A percentile compares a stretch with the other conserved stretches of the same genome.
These are phyloP conservation scores for Carlito syrichta DNA, from an alignment of 2,113 vertebrate species.

Conservation along the genomic window DNA sequence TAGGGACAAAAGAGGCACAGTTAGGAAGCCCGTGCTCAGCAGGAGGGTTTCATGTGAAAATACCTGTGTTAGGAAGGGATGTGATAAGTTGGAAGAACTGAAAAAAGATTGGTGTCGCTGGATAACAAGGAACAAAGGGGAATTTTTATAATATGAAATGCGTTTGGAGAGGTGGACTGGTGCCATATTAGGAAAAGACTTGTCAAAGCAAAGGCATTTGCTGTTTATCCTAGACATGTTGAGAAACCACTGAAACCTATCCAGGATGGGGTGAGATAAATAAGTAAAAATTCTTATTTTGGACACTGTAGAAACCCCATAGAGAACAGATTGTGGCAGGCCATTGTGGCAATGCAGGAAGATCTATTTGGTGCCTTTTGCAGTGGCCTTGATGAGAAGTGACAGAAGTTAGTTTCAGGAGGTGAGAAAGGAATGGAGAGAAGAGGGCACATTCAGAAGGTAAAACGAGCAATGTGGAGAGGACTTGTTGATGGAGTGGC, in stretches of 20 bases:
- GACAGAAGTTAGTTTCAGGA: background rate
- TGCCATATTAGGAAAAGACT: background rate
- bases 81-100: background rate
- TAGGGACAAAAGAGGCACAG: accelerated
- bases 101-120: background rate
- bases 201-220: background rate
- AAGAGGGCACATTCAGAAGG: background rate
- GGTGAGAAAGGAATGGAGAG: background rate
- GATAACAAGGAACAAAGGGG: background rate
- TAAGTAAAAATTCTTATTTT: background rate
- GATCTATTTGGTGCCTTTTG: background rate
- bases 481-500: no score
- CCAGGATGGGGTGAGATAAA: background rate
- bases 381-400: background rate
- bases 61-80: background rate
- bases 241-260: background rate
- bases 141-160: background rate
- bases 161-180: background rate
- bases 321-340: no score
- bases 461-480: no score
- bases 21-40: accelerated
- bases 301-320: no score
- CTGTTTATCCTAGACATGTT: background rate
- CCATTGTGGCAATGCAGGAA: accelerated
- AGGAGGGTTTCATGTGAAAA: background rate